A percentile compares a stretch with the other conserved stretches of the same genome.
Conservation (phyloP, 2,797 vertebrate genomes). For the Mycteria americana region DNA sequence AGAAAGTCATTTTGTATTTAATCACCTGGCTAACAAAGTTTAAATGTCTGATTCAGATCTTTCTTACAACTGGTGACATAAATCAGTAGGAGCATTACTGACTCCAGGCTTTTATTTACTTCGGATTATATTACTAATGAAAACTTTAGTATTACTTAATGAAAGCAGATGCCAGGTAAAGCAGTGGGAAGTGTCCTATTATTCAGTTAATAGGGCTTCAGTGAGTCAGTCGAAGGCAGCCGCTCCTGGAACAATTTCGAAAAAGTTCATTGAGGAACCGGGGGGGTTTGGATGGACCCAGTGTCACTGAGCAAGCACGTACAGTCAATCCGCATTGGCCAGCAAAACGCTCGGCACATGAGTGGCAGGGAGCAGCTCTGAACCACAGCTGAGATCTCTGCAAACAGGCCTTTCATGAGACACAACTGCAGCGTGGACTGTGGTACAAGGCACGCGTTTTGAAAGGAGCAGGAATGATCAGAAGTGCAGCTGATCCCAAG, state of each 20-base stretch:
- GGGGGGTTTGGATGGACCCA: background rate
- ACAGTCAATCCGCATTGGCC: background rate
- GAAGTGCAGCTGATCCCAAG: background rate
- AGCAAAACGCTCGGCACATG: background rate
- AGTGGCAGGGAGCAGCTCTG: background rate
- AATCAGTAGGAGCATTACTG: background rate
- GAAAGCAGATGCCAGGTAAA: conserved; percentile 26
- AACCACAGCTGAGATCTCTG: background rate
- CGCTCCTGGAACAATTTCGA: background rate
- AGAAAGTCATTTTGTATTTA: background rate
- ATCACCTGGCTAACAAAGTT: conserved; percentile 22
- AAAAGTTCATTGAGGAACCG: background rate
- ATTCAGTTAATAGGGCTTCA: background rate
- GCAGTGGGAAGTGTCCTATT: background rate
- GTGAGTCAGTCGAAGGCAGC: background rate
- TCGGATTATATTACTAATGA: background rate
- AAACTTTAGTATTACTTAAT: conserved; percentile 9
- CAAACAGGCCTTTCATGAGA: background rate
- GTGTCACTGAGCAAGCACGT: background rate
- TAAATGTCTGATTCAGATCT: conserved; percentile 15
- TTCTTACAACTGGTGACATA: background rate
- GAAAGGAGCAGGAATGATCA: background rate
- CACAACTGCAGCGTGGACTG: background rate
- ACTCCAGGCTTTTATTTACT: conserved; percentile 17
- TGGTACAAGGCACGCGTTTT: background rate